phyloP scores from a whole-genome alignment of 2,113 vertebrate genomes.

The Anguilla rostrata region DNA sequence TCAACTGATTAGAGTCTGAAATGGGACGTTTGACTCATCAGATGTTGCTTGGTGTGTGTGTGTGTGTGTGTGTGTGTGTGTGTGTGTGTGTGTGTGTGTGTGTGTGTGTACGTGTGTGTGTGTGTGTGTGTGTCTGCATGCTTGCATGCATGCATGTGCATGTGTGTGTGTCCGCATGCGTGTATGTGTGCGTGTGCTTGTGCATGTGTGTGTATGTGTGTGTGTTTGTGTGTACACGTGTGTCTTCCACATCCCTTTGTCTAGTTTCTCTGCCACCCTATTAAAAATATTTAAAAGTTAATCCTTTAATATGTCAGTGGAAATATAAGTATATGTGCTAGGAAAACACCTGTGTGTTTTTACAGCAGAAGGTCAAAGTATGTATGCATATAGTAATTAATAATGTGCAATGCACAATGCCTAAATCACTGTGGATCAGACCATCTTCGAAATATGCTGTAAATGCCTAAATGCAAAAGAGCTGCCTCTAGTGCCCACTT shows the following conservation, averaged over 20 bases:
- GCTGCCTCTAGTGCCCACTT: too few species aligned
- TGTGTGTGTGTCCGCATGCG: neutral
- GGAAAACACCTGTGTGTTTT: neutral
- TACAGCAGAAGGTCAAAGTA: neutral
- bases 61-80: constrained; percentile 59
- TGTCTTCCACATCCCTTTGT: constrained; percentile 26
- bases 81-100: neutral
- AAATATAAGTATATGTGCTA: neutral
- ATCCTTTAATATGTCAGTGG: neutral
- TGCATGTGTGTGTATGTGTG: too few species aligned
- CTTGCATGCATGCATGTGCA: constrained; percentile 31
- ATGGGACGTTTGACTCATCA: constrained; percentile 99
- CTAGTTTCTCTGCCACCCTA: neutral
- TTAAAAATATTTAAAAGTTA: neutral
- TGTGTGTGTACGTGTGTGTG: neutral
- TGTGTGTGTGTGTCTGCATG: constrained; percentile 20
- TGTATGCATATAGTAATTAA: too few species aligned
- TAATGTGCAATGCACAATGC: too few species aligned
- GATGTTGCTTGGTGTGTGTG: constrained; percentile 78
- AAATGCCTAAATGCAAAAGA: too few species aligned
- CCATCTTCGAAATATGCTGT: too few species aligned
- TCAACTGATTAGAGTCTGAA: constrained; percentile 99
- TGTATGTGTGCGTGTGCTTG: too few species aligned
- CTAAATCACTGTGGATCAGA: too few species aligned
- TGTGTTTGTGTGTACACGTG: constrained; percentile 24